Conservation (phyloP, 2,888 invertebrate genomes). For the Tuta absoluta region DNA sequence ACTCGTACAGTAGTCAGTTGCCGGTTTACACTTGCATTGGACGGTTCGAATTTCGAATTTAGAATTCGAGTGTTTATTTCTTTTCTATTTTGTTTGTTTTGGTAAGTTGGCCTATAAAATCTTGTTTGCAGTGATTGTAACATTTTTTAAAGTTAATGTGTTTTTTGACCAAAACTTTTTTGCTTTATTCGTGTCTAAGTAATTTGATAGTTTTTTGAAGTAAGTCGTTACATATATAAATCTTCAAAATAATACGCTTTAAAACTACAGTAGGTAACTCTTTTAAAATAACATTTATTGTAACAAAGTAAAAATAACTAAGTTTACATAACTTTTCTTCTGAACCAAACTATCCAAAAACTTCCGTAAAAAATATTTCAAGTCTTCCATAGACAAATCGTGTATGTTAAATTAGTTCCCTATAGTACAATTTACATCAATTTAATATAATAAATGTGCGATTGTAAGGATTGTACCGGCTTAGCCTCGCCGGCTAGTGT, state of each 20-base stretch:
- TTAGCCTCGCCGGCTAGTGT: neutral
- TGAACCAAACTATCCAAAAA: neutral
- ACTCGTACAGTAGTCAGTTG: neutral
- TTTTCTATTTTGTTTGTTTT: neutral
- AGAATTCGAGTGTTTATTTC: neutral
- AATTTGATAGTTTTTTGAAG: no score
- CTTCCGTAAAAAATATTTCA: neutral
- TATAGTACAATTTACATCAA: conserved; percentile 11
- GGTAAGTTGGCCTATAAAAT: neutral
- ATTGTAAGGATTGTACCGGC: neutral
- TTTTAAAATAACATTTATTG: neutral
- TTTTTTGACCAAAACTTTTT: neutral
- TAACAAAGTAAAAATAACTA: neutral
- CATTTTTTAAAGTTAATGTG: neutral
- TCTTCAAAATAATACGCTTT: no score
- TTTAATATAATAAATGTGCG: neutral
- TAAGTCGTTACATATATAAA: no score
- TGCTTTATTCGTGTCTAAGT: no score
- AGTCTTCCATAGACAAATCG: neutral
- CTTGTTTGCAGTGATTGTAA: neutral
- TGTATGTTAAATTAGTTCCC: neutral
- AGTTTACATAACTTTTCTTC: neutral
- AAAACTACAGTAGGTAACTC: no score
- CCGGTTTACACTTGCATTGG: neutral
- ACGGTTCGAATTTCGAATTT: conserved; percentile 1